A percentile compares a stretch with the other conserved stretches of the same genome.
Conservation (phyloP, 2,888 invertebrate genomes). For the Drosophila phalerata region DNA sequence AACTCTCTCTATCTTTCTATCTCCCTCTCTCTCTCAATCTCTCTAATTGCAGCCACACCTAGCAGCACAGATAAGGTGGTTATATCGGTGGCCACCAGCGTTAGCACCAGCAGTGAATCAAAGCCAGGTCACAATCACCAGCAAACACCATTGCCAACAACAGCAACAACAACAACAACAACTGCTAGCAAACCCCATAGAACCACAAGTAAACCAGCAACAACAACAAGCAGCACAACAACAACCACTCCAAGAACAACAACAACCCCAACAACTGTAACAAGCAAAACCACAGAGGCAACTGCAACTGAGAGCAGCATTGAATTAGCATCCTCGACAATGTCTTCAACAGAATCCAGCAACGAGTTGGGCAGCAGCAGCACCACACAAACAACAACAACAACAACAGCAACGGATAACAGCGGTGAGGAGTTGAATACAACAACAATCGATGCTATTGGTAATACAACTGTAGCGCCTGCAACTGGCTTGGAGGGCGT, state of each 20-base stretch:
- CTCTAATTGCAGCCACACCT: conserved; percentile 62
- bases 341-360: conserved; percentile 44
- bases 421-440: conserved; percentile 59
- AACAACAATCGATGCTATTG: conserved; percentile 64
- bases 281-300: conserved; percentile 62
- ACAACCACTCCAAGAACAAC: conserved; percentile 20
- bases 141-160: conserved; percentile 16
- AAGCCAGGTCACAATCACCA: conserved; percentile 42
- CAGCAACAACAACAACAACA: conserved; percentile 36
- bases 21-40: conserved; percentile 11
- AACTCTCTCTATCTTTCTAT: background rate
- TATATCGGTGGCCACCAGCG: conserved; percentile 81
- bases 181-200: conserved; percentile 39
- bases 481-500: conserved; percentile 83
- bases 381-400: conserved; percentile 11
- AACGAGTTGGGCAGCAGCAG: conserved; percentile 45
- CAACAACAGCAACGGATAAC: conserved; percentile 61
- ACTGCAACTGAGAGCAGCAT: conserved; percentile 46
- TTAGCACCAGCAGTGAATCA: conserved; percentile 71
- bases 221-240: conserved; percentile 34
- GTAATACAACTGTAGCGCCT: conserved; percentile 76
- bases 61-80: conserved; percentile 78
- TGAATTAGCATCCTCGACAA: conserved; percentile 65
- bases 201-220: conserved; percentile 45
- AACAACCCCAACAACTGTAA: conserved; percentile 41